Base-by-base conservation (phyloP, 2,888 invertebrate species). In the Eupithecia subfuscata region DNA sequence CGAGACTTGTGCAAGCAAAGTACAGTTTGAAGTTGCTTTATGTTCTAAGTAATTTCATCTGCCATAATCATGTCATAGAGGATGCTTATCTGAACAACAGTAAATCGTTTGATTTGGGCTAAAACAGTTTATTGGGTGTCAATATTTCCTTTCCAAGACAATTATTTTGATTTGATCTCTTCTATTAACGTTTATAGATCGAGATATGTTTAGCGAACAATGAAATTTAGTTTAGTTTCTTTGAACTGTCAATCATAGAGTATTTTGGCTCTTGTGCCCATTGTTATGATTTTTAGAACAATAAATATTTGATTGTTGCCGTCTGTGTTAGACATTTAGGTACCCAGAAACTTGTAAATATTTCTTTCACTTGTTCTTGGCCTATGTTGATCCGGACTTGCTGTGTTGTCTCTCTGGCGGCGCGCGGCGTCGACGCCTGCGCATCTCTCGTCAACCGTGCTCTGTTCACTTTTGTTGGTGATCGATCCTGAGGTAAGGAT, bases 101-200 rank as follows among this genome's bases (percentile, higher is more conserved):
- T 69, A 43, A 34, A 71, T 60, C 40, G 18, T 64, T 45, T 74
- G 65, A 60, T 71, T 76, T 56, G 22, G 22, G 11, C 71, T 70
- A 71, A 71, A 69, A 69, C 22, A 48, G 64, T 74, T 71, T 9
- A 70, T 70, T 63, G 65, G 60, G 74, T 80, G 81, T 80, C 80
- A 82, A 81, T 80, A 81, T 81, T 81, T 69, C 79, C 78, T 76
- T 79, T 84, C 79, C 71, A 82, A 81, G 71, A 79, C 82, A 85
- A 83, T 83, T 81, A 83, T 82, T 83, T 75, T 79, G 81, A 82
- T 84, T 83, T 75, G 78, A 82, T 84, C 80, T 82, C 79, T 40
- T 63, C 63, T 63, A 75, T 67, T 74, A 22, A 43, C 30, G 69
- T 76, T 64, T 56, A 22, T 25, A 72, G 69, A 76, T 76, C 74